Evolutionary conservation across 2,888 invertebrate species (phyloP).

Genomic region (Pterobdella sp.): DNA sequence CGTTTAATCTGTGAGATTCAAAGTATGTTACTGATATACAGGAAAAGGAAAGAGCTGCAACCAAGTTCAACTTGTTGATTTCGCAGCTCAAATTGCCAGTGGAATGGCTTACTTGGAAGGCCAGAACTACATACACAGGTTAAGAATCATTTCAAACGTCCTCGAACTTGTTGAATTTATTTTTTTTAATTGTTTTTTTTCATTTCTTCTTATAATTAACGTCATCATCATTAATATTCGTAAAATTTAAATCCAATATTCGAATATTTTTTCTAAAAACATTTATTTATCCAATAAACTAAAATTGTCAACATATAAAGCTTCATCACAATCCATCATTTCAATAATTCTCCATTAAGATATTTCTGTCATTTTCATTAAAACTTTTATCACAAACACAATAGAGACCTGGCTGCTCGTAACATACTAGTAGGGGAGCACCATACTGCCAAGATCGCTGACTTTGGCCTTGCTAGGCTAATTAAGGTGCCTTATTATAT

Average conservation of each 20-base stretch:
- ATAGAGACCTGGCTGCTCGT: conserved; percentile 23
- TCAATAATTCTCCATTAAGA: neutral
- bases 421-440: conserved; percentile 8
- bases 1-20: too few relatives aligned
- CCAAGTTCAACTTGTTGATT: conserved; percentile 87
- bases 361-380: neutral
- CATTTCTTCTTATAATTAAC: neutral
- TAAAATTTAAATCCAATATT: too few relatives aligned
- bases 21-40: conserved; percentile 46
- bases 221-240: neutral
- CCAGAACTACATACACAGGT: conserved; percentile 95
- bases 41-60: conserved; percentile 84
- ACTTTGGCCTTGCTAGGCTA: conserved; percentile 17
- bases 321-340: conserved; percentile 6
- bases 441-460: conserved; percentile 10
- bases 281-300: too few relatives aligned
- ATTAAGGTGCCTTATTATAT: neutral
- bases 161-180: neutral
- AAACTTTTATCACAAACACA: neutral
- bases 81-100: conserved; percentile 95
- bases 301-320: neutral
- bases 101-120: conserved; percentile 99
- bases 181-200: neutral
- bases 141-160: conserved; percentile 49
- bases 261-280: too few relatives aligned